Evolutionary conservation across 2,113 vertebrate genomes (phyloP), one percentile per base, ranked within the genome.

Genomic region (Rhagologus leucostigma): DNA sequence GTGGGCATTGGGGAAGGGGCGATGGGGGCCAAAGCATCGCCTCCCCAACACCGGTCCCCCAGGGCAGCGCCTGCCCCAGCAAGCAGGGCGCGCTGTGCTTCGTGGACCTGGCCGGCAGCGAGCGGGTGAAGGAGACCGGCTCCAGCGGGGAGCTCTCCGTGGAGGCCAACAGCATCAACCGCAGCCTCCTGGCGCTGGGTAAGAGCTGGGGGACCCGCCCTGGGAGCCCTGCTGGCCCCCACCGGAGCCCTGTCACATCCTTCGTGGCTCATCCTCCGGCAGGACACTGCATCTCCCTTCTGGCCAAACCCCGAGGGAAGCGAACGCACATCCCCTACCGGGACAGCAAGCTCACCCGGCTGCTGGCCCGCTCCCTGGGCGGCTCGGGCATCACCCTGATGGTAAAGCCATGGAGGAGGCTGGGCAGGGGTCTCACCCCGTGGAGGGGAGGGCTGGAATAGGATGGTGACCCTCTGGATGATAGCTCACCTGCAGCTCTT

Each of bases 301-400:
- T 98, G 94, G 97, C 98, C 90, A 98, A 98, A 52, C 90, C 98
- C 32, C 97, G 85, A 46, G 96, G 96, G 80, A 98, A 96, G 56
- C 49, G 93, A 37, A 96, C 32, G 0, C 98, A 98, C 89, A 95
- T 98, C 33, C 98, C 98, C 2, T 98, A 98, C 89, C 63, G 98
- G n/a, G 98, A 98, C 91, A 98, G 98, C 97, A 98, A 98, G 30
- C 98, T 98, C 77, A 98, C 98, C 42, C 97, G 96, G 82, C 96
- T 98, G 91, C 93, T 98, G 92, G 98, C 98, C 10, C 97, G 97
- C 57, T 98, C 98, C 1, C 96, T 98, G 73, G 97, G 98, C 0
- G 98, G 98, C 29, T 93, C 83, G 0, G 98, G 98, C 35, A 13
- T 98, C 96, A 98, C 98, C 9, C 96, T 98, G 55, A 98, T 98